Base-by-base conservation (phyloP, 1,140 invertebrate species). In the Sarcophaga bullata region DNA sequence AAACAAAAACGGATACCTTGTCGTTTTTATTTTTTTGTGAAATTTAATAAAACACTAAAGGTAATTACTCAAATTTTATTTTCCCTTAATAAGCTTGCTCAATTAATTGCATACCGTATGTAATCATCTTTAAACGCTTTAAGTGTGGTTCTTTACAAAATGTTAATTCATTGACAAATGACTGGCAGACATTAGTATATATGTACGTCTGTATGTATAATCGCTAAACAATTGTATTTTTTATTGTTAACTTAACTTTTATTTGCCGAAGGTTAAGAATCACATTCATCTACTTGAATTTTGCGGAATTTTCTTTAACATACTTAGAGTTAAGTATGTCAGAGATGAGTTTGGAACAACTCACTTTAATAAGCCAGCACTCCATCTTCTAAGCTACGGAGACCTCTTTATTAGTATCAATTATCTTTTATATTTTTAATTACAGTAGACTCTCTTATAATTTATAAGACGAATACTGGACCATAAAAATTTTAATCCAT, bases 191-290 rank as follows among this genome's bases (percentile, higher is more conserved):
- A 80, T 13, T 62, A n/a, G n/a, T n/a, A n/a, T n/a, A n/a, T n/a
- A n/a, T n/a, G n/a, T 68, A 19, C 62, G 19, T 68, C 17, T 68
- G 62, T 68, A 10, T 50, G 46, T 82, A 37, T 37, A 37, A 37
- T 37, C 25, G 25, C 25, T 48, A 17, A 47, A 25, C 73, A 54
- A 78, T 58, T 58, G 3, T 76, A n/a, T 47, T 15, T n/a, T 48
- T 76, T 76, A 47, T 76, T 48, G 15, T 76, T 76, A 48, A 76
- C 47, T 76, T 76, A 76, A 76, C 49, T 17, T 76, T 76, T 37
- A 4, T 37, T 68, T 68, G 8, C n/a, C 19, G 19, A 68, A 68
- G 62, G 62, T 68, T 68, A 68, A 68, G 62, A 68, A 68, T n/a
- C 62, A 19, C n/a, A 19, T 6, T 68, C 6, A 37, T 37, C 25